phyloP scores from a whole-genome alignment of 2,113 vertebrate genomes.

The Chamaea fasciata region DNA sequence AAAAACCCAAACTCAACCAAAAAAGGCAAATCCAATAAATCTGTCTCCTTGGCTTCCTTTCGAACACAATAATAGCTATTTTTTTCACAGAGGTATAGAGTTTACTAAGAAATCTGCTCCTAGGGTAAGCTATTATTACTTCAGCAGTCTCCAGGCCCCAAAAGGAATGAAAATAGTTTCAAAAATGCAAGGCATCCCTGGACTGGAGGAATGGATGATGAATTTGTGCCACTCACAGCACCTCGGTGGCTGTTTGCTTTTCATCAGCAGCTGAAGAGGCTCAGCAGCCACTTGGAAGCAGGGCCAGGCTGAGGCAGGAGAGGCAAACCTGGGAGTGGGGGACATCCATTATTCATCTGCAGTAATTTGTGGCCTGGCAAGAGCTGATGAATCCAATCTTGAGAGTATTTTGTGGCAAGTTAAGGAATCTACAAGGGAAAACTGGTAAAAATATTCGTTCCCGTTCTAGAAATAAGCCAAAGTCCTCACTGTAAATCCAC shows the following conservation, averaged over 20 bases:
- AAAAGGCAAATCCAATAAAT: background rate
- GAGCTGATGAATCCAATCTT: background rate
- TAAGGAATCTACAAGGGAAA: background rate
- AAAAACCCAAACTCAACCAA: fast-evolving
- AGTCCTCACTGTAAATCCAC: background rate
- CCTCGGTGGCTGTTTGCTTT: background rate
- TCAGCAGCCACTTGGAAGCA: background rate
- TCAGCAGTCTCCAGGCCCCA: conserved; percentile 10
- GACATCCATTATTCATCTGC: background rate
- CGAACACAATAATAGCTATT: background rate
- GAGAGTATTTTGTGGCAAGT: background rate
- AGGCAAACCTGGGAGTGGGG: background rate
- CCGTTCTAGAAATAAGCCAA: background rate
- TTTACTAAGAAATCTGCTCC: conserved; percentile 38
- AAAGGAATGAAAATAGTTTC: conserved; percentile 22
- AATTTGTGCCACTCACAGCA: background rate
- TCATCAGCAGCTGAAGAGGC: background rate
- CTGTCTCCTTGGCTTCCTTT: background rate
- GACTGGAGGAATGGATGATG: background rate
- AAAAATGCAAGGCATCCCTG: background rate
- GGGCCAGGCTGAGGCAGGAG: background rate
- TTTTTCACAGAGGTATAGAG: background rate
- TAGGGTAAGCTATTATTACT: conserved; percentile 41
- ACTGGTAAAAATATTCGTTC: background rate
- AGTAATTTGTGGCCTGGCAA: background rate